Base-by-base conservation (phyloP, 2,113 vertebrate species). In the Rhabdomys dilectus region DNA sequence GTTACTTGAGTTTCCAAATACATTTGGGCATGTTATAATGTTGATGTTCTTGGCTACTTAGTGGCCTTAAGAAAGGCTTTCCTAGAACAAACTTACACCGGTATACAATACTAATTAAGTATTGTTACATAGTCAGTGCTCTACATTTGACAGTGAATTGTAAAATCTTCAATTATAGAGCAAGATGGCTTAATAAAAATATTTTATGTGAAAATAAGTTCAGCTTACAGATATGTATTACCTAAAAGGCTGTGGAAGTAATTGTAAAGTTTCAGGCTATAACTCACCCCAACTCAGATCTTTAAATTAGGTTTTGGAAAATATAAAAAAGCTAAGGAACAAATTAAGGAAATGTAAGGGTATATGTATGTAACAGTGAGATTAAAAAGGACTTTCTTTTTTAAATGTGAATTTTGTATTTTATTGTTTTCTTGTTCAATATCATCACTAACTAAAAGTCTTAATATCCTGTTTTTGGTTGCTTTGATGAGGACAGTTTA, bases 291-390 rank as follows among this genome's bases (percentile, higher is more conserved):
- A 64, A 60, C 11, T 39, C 6, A n/a, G 34, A 51, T 3, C 0
- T 82, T 91, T 48, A 93, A 51, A 58, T 92, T 93, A 88, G 78
- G 64, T 96, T 96, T 97, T 87, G 9, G 92, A 73, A 97, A 92
- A 80, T 80, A 89, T 22, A 73, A 95, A 77, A 93, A 95, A 1
- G 1, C 58, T 91, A 77, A 82, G 42, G 84, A 96, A 84, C 92
- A 72, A 42, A 73, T 60, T 66, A 77, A 92, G 51, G 34, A 93
- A 91, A 77, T 80, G 3, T 64, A 76, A 92, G 88, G 5, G 1
- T 66, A 62, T 22, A 13, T 73, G 3, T 94, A 11, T 96, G 75
- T 89, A 95, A 80, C 76, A 66, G 4, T 88, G 72, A 96, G 17
- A 70, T 94, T 64, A 76, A 56, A 56, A 77, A 45, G 45, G 24